Base-by-base conservation (phyloP, 2,797 vertebrate species). In the Phoebastria nigripes region DNA sequence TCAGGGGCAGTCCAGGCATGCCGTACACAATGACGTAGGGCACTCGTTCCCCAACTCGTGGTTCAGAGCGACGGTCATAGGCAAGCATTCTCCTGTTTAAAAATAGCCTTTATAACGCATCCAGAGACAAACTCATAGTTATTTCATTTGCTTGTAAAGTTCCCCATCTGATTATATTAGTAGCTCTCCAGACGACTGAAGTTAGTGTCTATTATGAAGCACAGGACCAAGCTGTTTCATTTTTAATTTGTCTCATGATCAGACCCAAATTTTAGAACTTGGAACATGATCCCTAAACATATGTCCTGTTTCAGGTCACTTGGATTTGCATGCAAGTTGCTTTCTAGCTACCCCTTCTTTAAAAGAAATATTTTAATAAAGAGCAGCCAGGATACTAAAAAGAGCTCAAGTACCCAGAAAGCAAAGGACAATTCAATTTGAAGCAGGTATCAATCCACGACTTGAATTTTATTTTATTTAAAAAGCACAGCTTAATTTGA, bases 1-100 rank as follows among this genome's bases (percentile, higher is more conserved):
- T 99, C 42, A 99, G 99, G 20, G 99, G 99, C 78, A 99, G 82
- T 9, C 99, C 99, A 0, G 99, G 99, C 81, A 96, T 84, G 49
- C 99, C 99, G 7, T 98, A 99, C 88, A 99, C 98, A 0, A 99
- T 98, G 91, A 99, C 99, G 8, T 99, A 99, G 12, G 99, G 99
- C 54, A 99, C 99, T 12, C 99, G 98, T 96, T 99, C 99, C 6
- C 99, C 99, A 19, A 99, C 99, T 1, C 99, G 98, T 0, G 99
- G 99, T 95, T 99, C 99, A 26, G 99, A 98, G 12, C 99, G 99
- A 3, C 99, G 99, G 97, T 99, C 99, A 0, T 99, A 98, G 9
- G 98, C 96, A 63, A 99, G 98, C 99, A 99, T 99, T 7, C 98
- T 98, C 97, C 99, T 99, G 97, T 70, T 92, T 51, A 92, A 65